phyloP scores from a whole-genome alignment of 2,888 invertebrate genomes.

The Nomada fabriciana region DNA sequence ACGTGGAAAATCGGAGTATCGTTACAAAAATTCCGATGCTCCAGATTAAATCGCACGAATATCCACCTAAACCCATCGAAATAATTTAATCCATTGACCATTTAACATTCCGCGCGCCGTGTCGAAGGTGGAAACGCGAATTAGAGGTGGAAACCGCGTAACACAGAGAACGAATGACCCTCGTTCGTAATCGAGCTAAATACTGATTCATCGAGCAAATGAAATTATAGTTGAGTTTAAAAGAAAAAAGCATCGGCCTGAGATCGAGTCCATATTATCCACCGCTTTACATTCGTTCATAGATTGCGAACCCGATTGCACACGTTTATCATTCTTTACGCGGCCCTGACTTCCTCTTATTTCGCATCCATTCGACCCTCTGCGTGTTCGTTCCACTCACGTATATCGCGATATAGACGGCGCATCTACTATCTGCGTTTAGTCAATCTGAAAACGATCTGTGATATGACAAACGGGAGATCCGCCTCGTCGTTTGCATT shows the following conservation, averaged over 20 bases:
- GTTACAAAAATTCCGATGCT: neutral
- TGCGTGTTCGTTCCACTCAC: neutral
- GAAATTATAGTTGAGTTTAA: conserved; percentile 17
- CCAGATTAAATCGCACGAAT: neutral
- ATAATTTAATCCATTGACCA: conserved; percentile 36
- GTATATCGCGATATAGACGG: conserved; percentile 18
- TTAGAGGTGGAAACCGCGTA: neutral
- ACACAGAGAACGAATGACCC: too few relatives aligned
- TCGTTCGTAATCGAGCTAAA: neutral
- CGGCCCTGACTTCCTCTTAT: conserved; percentile 23
- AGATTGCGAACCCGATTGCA: conserved; percentile 6
- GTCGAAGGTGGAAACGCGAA: neutral
- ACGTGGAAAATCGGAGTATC: neutral
- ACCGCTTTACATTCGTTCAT: conserved; percentile 32
- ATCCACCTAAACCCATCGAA: neutral
- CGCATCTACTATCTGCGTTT: conserved; percentile 25
- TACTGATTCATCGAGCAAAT: neutral
- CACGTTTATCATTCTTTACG: conserved; percentile 13
- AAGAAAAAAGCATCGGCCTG: neutral
- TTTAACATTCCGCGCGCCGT: conserved; percentile 6
- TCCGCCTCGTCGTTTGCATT: conserved; percentile 6
- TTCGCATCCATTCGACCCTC: conserved; percentile 25
- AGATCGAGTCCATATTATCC: neutral
- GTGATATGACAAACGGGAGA: neutral
- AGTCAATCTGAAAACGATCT: conserved; percentile 45